A percentile compares a stretch with the other conserved stretches of the same genome.
phyloP scores from a whole-genome alignment of 2,797 vertebrate species.

The Enteromius radiatus region DNA sequence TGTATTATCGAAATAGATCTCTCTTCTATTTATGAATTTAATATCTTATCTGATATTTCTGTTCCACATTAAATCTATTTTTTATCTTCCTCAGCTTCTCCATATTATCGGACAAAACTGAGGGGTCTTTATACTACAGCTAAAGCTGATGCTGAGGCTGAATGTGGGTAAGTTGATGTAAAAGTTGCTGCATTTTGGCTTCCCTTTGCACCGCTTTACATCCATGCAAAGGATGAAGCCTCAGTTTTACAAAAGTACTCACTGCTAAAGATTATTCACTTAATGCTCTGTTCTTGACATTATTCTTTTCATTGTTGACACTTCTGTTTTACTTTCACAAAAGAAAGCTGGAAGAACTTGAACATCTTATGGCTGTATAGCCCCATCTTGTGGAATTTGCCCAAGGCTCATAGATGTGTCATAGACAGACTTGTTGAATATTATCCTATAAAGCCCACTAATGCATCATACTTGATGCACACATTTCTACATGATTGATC shows the following conservation, averaged over 20 bases:
- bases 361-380: slow-evolving; percentile 14
- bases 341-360: neutral
- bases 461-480: neutral
- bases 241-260: neutral
- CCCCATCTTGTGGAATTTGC: slow-evolving; percentile 49
- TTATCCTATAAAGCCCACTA: neutral
- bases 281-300: neutral
- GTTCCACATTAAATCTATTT: neutral
- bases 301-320: neutral
- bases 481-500: neutral
- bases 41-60: slow-evolving; percentile 1
- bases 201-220: neutral
- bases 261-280: neutral
- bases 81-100: slow-evolving; percentile 78
- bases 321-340: neutral
- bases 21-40: neutral
- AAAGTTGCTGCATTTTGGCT: neutral
- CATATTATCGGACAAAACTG: slow-evolving; percentile 92
- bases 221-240: neutral
- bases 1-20: neutral
- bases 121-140: slow-evolving; percentile 91
- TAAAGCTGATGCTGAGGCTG: slow-evolving; percentile 90
- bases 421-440: neutral
- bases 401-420: neutral
- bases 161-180: slow-evolving; percentile 81